phyloP scores from a whole-genome alignment of 2,797 vertebrate genomes.

The Melanotaenia nigrans region DNA sequence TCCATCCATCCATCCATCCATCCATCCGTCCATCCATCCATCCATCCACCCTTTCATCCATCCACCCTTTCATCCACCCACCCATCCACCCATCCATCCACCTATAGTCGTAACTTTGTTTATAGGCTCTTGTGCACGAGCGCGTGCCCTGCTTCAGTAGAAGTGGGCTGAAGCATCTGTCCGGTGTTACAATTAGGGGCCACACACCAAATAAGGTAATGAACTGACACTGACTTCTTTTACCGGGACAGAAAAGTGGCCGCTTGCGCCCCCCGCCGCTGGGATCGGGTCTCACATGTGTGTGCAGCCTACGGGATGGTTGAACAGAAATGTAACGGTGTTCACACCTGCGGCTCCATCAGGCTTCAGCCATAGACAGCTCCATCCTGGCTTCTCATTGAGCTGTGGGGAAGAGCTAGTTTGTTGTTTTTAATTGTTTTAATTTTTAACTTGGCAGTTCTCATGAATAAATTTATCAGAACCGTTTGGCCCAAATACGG shows the following conservation, averaged over 20 bases:
- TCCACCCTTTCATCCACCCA: no score
- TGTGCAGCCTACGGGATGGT: not conserved
- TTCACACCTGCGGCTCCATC: not conserved
- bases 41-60: no score
- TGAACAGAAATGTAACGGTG: not conserved
- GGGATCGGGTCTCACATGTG: slow-evolving; percentile 36
- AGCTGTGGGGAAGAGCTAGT: not conserved
- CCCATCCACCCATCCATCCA: no score
- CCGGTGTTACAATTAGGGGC: slow-evolving; percentile 69
- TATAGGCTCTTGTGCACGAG: not conserved
- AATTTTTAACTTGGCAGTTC: not conserved
- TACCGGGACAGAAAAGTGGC: slow-evolving; percentile 26
- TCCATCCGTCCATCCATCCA: no score
- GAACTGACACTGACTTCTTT: slow-evolving; percentile 57
- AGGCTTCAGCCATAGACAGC: not conserved
- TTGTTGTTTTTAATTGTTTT: no score
- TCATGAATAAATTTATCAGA: no score
- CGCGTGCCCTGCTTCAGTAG: slow-evolving; percentile 13
- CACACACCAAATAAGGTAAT: slow-evolving; percentile 86
- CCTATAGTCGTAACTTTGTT: not conserved
- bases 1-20: no score
- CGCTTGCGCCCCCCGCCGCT: slow-evolving; percentile 77
- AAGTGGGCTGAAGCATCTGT: slow-evolving; percentile 20
- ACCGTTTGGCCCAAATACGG: no score
- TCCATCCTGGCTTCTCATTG: not conserved